Base-by-base conservation (phyloP, 2,888 invertebrate species). In the Dasysyrphus tricinctus region DNA sequence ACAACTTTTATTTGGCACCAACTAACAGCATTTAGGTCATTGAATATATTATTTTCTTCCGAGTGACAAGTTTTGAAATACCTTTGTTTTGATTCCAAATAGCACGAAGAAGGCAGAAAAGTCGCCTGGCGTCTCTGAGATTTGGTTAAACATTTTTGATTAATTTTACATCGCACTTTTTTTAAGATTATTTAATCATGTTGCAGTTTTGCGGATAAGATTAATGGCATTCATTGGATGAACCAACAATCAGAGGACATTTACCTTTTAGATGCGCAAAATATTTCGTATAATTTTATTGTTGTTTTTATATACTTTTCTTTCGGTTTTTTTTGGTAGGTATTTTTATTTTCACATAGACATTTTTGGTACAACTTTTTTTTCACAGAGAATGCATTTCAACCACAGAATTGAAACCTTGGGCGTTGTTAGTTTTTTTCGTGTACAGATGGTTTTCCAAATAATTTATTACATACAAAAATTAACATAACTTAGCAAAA, bases 191-290 rank as follows among this genome's bases (percentile, higher is more conserved):
- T 16, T 32, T 44, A 44, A 61, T 42, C 54, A 19, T 4, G 5
- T 54, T 39, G 7, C 5, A 14, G 16, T 11, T 16, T 56, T 49
- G 5, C 0, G 37, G 24, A 51, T 54, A n/a, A 37, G 42, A 69
- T 76, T 19, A 67, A 74, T 49, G 16, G 3, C 57, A 65, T 32
- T 63, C 57, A 65, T 32, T 63, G 14, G 39, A 4, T 63, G 34
- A 61, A 61, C 59, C 29, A 63, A 11, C 32, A 49, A 32, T 12
- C 34, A 57, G 57, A 75, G 56, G 65, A 34, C 44, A 65, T 80
- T 59, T 76, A 84, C 75, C 72, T 80, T 49, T 32, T 11, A 19
- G 42, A 19, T 84, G 72, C 72, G 47, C 74, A 76, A 74, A 79
- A 74, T 74, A 67, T 78, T 78, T 72, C 39, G 19, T 5, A 34